Percentiles rank a stretch among this genome's conserved stretches.
phyloP scores from a whole-genome alignment of 2,888 invertebrate species.

The Amblyteles armatorius region DNA sequence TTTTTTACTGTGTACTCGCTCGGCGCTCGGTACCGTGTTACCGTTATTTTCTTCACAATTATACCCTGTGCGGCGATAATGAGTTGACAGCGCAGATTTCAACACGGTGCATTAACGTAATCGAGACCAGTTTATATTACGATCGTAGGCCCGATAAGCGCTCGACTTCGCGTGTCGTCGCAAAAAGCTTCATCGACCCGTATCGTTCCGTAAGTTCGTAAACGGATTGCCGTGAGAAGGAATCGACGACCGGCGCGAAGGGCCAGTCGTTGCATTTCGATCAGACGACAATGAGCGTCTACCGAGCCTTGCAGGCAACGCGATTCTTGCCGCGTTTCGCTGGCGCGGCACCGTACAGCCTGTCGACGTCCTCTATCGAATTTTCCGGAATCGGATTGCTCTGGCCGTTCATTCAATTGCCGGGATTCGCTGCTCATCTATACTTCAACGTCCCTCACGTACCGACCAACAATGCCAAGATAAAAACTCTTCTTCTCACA shows the following conservation, averaged over 20 bases:
- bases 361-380: slow-evolving; percentile 9
- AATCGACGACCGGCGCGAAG: neutral
- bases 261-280: neutral
- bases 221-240: neutral
- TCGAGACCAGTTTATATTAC: neutral
- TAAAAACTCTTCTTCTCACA: neutral
- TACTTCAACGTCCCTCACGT: neutral
- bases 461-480: neutral
- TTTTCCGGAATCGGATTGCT: slow-evolving; percentile 36
- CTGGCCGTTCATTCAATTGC: slow-evolving; percentile 22
- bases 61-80: neutral
- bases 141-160: slow-evolving; percentile 12
- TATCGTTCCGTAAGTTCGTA: neutral
- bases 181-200: neutral
- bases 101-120: slow-evolving; percentile 32
- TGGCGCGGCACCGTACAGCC: slow-evolving; percentile 33
- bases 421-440: neutral
- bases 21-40: no score
- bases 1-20: no score
- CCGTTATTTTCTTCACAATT: neutral
- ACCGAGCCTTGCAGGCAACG: slow-evolving; percentile 29
- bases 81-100: neutral
- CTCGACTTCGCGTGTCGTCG: slow-evolving; percentile 12
- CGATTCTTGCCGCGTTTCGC: slow-evolving; percentile 26
- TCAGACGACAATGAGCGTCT: slow-evolving; percentile 37